A percentile compares a stretch with the other conserved stretches of the same genome.
These are phyloP conservation scores for Sesamia inferens DNA, from an alignment of 2,888 invertebrate genomes.

Conservation along the genomic window DNA sequence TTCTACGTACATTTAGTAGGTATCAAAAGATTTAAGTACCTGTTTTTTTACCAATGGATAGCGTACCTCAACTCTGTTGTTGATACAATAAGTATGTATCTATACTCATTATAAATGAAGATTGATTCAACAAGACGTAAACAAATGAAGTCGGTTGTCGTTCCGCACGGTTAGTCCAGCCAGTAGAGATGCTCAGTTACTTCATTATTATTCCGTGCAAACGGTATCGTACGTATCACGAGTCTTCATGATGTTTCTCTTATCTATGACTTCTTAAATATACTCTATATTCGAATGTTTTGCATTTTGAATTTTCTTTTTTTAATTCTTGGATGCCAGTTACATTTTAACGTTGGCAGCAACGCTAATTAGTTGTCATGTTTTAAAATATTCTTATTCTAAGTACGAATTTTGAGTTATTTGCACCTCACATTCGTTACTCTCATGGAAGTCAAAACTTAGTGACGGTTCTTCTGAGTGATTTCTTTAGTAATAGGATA, in stretches of 20 bases:
- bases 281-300: constrained; percentile 11
- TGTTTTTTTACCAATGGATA: not conserved
- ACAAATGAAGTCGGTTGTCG: constrained; percentile 35
- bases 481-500: not conserved
- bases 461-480: not conserved
- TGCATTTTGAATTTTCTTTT: not conserved
- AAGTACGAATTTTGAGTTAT: constrained; percentile 5
- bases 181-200: constrained; percentile 40
- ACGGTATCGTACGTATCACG: constrained; percentile 14
- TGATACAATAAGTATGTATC: constrained; percentile 5
- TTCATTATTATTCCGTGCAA: constrained; percentile 43
- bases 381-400: not conserved
- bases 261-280: constrained; percentile 25
- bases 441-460: not conserved
- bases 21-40: not conserved
- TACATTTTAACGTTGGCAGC: not conserved
- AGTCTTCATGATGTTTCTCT: constrained; percentile 8
- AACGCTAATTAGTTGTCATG: not conserved
- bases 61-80: not conserved
- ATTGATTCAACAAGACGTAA: constrained; percentile 26
- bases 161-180: constrained; percentile 31
- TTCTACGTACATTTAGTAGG: not conserved
- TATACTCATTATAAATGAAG: not conserved
- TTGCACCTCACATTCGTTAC: not conserved
- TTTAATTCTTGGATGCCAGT: constrained; percentile 9